Conservation (phyloP, 2,113 vertebrate genomes). For the Tenrec ecaudatus region DNA sequence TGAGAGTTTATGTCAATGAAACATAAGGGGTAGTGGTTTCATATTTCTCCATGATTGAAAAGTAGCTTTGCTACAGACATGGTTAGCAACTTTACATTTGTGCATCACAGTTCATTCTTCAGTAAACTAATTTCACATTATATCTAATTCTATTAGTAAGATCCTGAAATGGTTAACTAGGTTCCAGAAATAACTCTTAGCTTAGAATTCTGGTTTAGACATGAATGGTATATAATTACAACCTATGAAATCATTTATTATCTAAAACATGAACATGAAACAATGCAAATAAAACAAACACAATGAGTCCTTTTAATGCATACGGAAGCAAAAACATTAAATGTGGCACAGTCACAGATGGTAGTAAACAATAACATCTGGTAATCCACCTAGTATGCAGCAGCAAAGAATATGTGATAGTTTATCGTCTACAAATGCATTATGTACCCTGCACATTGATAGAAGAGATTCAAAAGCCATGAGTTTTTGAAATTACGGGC, state of each 20-base stretch:
- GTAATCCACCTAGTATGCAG: constrained; percentile 14
- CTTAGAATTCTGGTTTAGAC: constrained; percentile 50
- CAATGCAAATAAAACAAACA: constrained; percentile 36
- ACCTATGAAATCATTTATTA: neutral
- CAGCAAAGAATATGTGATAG: neutral
- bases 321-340: constrained; percentile 42
- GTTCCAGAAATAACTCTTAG: constrained; percentile 49
- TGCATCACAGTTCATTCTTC: constrained; percentile 24
- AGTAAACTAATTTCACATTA: neutral
- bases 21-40: neutral
- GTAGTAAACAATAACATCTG: neutral
- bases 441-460: neutral
- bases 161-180: constrained; percentile 32
- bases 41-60: neutral
- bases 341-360: neutral
- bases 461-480: neutral
- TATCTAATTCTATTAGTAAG: constrained; percentile 33
- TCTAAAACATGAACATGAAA: neutral
- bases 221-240: neutral
- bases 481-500: neutral
- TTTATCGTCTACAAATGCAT: constrained; percentile 32
- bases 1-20: neutral
- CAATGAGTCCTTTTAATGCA: constrained; percentile 35
- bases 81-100: neutral
- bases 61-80: neutral